Evolutionary conservation across 2,888 invertebrate genomes (phyloP).

Genomic region (Platypus cylindrus): DNA sequence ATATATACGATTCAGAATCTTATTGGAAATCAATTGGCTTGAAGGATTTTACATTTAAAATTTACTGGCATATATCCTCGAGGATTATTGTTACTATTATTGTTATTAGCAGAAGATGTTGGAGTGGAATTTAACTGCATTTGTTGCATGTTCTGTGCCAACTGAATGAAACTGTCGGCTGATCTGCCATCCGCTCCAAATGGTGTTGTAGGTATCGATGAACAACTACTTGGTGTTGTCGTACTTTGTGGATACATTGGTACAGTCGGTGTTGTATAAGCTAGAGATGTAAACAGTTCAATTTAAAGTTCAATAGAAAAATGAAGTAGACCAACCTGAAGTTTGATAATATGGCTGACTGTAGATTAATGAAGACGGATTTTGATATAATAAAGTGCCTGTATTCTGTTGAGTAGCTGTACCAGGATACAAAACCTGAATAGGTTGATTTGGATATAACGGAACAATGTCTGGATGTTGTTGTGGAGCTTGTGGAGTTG

Average conservation of each 20-base stretch:
- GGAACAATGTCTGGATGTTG: conserved; percentile 21
- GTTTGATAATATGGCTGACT: conserved; percentile 16
- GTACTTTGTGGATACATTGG: conserved; percentile 16
- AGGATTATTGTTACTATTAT: neutral
- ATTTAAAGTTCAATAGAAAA: too few relatives aligned
- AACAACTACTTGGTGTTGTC: conserved; percentile 26
- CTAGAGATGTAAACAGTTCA: too few relatives aligned
- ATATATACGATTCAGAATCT: neutral
- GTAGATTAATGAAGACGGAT: conserved; percentile 26
- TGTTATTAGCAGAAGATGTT: neutral
- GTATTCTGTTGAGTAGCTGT: conserved; percentile 18
- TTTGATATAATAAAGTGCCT: conserved; percentile 24
- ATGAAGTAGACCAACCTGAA: neutral
- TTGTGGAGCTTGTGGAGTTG: conserved; percentile 6
- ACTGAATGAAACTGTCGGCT: conserved; percentile 16
- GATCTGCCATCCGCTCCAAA: conserved; percentile 9
- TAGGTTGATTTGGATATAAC: conserved; percentile 23
- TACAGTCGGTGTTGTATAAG: conserved; percentile 12
- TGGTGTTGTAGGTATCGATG: conserved; percentile 17
- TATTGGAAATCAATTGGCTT: neutral
- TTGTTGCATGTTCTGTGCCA: conserved; percentile 24
- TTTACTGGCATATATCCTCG: conserved; percentile 7
- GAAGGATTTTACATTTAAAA: neutral
- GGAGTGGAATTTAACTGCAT: conserved; percentile 17
- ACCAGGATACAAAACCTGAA: conserved; percentile 26